Evolutionary conservation across 2,888 invertebrate genomes (phyloP).

Genomic region (Loripinus fragilis): DNA sequence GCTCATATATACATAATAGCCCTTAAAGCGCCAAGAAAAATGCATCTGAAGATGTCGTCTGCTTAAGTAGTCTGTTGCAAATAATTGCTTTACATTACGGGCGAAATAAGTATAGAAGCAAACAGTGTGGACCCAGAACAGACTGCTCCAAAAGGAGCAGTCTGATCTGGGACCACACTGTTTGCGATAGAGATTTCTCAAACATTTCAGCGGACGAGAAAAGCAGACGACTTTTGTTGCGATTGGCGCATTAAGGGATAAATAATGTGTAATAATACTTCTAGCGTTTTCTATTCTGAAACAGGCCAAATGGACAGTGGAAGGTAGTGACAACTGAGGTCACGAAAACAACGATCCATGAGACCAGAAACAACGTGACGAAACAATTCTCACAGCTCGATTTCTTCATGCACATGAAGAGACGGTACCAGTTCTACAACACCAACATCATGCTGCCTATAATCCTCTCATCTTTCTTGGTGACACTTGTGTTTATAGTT

Average conservation of each 20-base stretch:
- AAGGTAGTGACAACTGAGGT: constrained; percentile 25
- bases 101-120: no score
- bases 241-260: background rate
- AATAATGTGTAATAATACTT: background rate
- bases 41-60: no score
- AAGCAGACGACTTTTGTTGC: no score
- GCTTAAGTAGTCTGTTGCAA: no score
- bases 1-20: no score
- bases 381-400: constrained; percentile 47
- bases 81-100: no score
- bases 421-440: constrained; percentile 52
- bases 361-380: constrained; percentile 27
- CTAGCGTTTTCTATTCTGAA: background rate
- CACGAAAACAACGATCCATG: constrained; percentile 38
- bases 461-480: constrained; percentile 47
- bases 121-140: no score
- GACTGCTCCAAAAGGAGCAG: no score
- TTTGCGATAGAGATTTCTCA: background rate
- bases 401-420: constrained; percentile 47
- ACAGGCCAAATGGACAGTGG: constrained; percentile 48
- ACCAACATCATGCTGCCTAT: constrained; percentile 53
- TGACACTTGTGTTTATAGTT: constrained; percentile 46
- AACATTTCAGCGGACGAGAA: background rate
- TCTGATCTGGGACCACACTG: no score
- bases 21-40: background rate